Evolutionary conservation across 2,888 invertebrate species (phyloP).

Genomic region (Epistrophe eligans): DNA sequence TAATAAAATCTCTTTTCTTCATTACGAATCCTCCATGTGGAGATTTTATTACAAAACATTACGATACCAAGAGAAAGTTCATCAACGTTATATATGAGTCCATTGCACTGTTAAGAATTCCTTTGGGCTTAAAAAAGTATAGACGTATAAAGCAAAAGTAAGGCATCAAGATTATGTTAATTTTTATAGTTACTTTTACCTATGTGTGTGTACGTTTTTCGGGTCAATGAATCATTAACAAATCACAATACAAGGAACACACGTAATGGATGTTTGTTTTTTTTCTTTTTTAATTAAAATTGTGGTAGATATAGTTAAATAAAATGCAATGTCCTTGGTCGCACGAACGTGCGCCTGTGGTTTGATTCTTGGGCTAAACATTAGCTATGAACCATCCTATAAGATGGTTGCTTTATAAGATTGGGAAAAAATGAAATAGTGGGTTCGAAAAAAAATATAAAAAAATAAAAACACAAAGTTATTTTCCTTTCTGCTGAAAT

Average conservation of each 20-base stretch:
- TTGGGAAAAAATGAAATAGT: too few species aligned
- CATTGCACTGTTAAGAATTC: slow-evolving; percentile 41
- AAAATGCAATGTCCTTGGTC: too few species aligned
- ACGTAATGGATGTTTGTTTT: background rate
- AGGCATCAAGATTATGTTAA: slow-evolving; percentile 8
- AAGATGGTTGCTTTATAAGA: too few species aligned
- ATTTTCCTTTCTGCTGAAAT: too few species aligned
- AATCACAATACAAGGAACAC: background rate
- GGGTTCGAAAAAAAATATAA: too few species aligned
- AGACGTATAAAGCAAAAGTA: background rate
- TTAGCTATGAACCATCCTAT: too few species aligned
- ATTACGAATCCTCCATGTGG: slow-evolving; percentile 29
- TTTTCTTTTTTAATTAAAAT: background rate
- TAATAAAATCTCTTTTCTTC: slow-evolving; percentile 14
- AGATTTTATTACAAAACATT: slow-evolving; percentile 6
- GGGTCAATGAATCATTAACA: background rate
- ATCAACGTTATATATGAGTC: slow-evolving; percentile 40
- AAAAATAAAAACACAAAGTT: too few species aligned
- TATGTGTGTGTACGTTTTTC: background rate
- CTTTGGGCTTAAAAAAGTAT: slow-evolving; percentile 27
- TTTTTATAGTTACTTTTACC: background rate
- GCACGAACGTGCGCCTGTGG: too few species aligned
- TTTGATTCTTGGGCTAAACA: too few species aligned
- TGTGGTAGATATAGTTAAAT: too few species aligned
- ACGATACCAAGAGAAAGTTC: slow-evolving; percentile 24